These are phyloP conservation scores for Synanthedon tipuliformis DNA, from an alignment of 2,888 invertebrate genomes.

Conservation along the genomic window DNA sequence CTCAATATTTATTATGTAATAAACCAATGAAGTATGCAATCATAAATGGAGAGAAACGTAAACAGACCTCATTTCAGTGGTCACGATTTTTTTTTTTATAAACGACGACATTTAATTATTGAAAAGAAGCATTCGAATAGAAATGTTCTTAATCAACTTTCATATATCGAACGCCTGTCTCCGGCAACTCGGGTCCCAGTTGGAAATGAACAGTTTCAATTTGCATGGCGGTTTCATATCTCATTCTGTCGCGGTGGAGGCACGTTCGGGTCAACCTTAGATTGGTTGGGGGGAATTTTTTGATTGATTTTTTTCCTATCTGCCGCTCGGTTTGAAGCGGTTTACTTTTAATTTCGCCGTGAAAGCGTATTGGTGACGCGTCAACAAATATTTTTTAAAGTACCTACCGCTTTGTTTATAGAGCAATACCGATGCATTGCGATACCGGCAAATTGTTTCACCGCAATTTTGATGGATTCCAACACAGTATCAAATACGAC, in stretches of 20 bases:
- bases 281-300: constrained; percentile 8
- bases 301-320: constrained; percentile 8
- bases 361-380: not conserved
- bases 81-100: too few relatives aligned
- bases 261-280: constrained; percentile 8
- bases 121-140: not conserved
- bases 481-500: too few relatives aligned
- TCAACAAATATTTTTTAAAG: not conserved
- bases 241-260: constrained; percentile 4
- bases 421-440: too few relatives aligned
- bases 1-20: too few relatives aligned
- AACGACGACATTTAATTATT: too few relatives aligned
- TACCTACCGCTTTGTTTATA: too few relatives aligned
- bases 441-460: too few relatives aligned
- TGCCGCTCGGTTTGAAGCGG: not conserved
- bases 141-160: not conserved
- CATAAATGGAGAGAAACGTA: too few relatives aligned
- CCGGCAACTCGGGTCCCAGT: constrained; percentile 6
- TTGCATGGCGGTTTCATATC: constrained; percentile 26
- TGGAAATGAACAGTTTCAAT: constrained; percentile 20
- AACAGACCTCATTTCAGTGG: too few relatives aligned
- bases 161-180: constrained; percentile 1
- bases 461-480: too few relatives aligned
- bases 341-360: not conserved
- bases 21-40: too few relatives aligned